Evolutionary conservation across 2,888 invertebrate genomes (phyloP), one percentile per base, ranked within the genome.

Genomic region (Sminthurinus aureus): DNA sequence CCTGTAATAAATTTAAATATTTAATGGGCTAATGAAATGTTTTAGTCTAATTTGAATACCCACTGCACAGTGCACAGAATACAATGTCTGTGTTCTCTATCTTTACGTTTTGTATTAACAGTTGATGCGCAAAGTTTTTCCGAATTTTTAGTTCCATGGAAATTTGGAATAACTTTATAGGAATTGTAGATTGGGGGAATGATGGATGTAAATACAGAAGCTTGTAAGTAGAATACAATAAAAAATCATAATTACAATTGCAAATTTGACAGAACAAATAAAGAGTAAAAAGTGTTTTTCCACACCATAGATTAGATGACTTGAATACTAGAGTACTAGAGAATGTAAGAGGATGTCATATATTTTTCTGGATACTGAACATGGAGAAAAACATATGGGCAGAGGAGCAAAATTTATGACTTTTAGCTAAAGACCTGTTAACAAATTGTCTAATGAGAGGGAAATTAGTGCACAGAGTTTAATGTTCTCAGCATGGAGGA

Each of bases 361-460:
- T 13, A 52, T 52, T 52, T 52, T 52, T 52, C 52, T 52, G 8
- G 13, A 11, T 52, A n/a, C n/a, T n/a, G 8, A 52, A 11, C 52
- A 52, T 11, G 52, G 8, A 52, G 52, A 52, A 52, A 52, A 52
- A 58, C 18, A 11, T 24, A 73, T 73, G 12, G 24, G 22, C 22
- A n/a, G 13, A 38, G 38, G 38, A 38, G 3, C 6, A 69, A 77
- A 82, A 82, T 82, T 66, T 50, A 82, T 82, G 50, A 24, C 18
- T 24, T 20, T 50, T 82, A 77, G 71, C 82, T 52, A 26, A 15
- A 77, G n/a, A n/a, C 8, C 82, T 82, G 82, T 82, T 82, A 82
- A 77, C 82, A 82, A 80, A 82, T 82, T 82, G 82, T 82, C 77
- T 76, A 82, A 82, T 71, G 82, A 82, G 77, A 82, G 82, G 82